Evolutionary conservation across 2,113 vertebrate genomes (phyloP), one percentile per base, ranked within the genome.

Genomic region (Corythoichthys intestinalis): DNA sequence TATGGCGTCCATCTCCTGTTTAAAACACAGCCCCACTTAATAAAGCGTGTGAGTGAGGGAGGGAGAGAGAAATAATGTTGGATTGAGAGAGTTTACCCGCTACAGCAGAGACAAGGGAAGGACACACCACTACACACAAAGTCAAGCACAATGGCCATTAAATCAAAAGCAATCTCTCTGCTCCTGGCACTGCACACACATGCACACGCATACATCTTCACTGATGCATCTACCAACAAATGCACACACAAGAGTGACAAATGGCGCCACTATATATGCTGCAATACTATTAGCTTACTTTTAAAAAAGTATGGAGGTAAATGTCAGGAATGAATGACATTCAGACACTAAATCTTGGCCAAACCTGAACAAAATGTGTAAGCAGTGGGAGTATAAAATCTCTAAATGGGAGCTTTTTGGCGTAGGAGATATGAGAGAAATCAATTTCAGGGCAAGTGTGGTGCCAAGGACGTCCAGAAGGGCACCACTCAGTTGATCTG

Each of bases 401-500:
- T 84, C 84, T 74, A 72, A 88, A 88, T 80, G 73, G 83, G 80
- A 81, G 80, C 79, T 89, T 87, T 89, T 87, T 87, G 86, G 86
- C 85, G 81, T 69, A 46, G 70, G 67, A 83, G 86, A 88, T 88
- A 86, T 65, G 76, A 86, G 75, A 81, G 77, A 87, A 90, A 87
- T 88, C 81, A 77, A 88, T 90, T 86, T 84, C 79, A 80, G 84
- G 86, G 87, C 85, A 87, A 87, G 78, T 78, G 54, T 79, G 85
- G 84, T 85, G 80, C 86, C 87, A 91, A 92, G 89, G 90, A 86
- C 88, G 20, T 77, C 78, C 69, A 84, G 86, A 91, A 92, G 90
- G 89, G 86, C 90, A 87, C 38, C 74, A 76, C 82, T 74, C 77
- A 81, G 84, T 86, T 85, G 85, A 85, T 88, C 82, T 87, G 85